phyloP scores from a whole-genome alignment of 2,888 invertebrate species.

The Drosophila fungiperda region DNA sequence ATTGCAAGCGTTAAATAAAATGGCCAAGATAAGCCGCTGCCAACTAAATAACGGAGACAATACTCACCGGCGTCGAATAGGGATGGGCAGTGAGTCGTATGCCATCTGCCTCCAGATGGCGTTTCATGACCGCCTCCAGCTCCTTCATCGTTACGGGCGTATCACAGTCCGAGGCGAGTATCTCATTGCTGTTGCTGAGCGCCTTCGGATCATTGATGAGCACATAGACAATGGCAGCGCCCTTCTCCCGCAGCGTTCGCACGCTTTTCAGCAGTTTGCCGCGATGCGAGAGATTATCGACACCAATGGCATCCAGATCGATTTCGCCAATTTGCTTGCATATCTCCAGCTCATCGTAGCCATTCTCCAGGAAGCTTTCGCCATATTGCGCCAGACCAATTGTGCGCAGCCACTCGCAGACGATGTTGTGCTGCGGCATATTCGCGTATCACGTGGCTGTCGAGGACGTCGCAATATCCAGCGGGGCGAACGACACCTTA shows the following conservation, averaged over 20 bases:
- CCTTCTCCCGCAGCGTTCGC: conserved; percentile 93
- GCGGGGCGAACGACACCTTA: conserved; percentile 82
- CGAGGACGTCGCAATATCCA: conserved; percentile 75
- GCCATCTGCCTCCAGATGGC: conserved; percentile 94
- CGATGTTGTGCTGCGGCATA: conserved; percentile 89
- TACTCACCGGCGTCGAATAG: conserved; percentile 95
- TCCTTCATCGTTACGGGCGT: conserved; percentile 85
- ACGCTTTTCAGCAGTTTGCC: conserved; percentile 93
- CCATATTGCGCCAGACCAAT: conserved; percentile 95
- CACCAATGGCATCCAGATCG: conserved; percentile 97
- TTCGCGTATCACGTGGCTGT: conserved; percentile 81
- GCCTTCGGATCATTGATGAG: conserved; percentile 92
- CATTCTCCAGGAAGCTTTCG: conserved; percentile 97
- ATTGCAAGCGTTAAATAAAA: conserved; percentile 72
- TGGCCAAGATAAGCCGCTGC: conserved; percentile 64
- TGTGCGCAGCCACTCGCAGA: conserved; percentile 96
- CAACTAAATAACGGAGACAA: not conserved
- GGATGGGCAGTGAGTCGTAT: conserved; percentile 94
- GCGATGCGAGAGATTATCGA: conserved; percentile 93
- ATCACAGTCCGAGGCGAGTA: conserved; percentile 84
- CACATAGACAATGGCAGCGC: conserved; percentile 96
- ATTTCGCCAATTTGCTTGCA: conserved; percentile 98
- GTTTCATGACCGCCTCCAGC: conserved; percentile 92
- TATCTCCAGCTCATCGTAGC: conserved; percentile 98
- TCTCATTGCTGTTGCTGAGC: conserved; percentile 86